Base-by-base conservation (phyloP, 2,888 invertebrate species). In the Luperina testacea region DNA sequence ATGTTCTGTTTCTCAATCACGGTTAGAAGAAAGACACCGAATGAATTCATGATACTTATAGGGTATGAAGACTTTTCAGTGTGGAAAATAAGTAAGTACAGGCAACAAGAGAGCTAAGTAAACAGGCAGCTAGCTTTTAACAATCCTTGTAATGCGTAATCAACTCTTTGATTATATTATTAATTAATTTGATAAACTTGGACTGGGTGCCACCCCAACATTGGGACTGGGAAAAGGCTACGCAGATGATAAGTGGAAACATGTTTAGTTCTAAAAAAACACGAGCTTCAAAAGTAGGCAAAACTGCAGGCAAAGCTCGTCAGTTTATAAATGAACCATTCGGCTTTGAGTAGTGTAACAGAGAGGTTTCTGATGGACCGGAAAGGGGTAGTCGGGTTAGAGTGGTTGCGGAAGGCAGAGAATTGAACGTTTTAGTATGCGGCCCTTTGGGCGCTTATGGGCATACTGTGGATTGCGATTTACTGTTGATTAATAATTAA, bases 1-100 rank as follows among this genome's bases (percentile, higher is more conserved):
- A 82, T 65, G 69, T 61, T 42, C 81, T 59, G 57, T 81, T 81
- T 61, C 20, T 61, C 53, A 79, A 72, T 84, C 53, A 71, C 59
- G 70, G 38, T 69, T 38, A 38, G 15, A 48, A 8, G 63, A 27
- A 68, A 69, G 6, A 59, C 53, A 38, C 15, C 5, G 59, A 61
- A 65, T 65, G 59, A 81, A 70, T 79, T 61, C 20, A 9, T 65
- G 48, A 79, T 82, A 32, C 32, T 32, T 32, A 20, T n/a, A 32
- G 24, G 45, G 13, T 48, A 48, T 48, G 27, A 64, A 27, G 9
- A 45, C 17, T 27, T 61, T 70, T 38, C 6, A n/a, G 11, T 59
- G 8, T 20, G 17, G 7, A 32, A 45, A n/a, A 57, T 27, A 48
- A 45, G 17, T 17, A 57, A 51, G n/a, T 27, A 42, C 4, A 38